Base-by-base conservation (phyloP, 2,888 invertebrate genomes). In the Agrochola lota region DNA sequence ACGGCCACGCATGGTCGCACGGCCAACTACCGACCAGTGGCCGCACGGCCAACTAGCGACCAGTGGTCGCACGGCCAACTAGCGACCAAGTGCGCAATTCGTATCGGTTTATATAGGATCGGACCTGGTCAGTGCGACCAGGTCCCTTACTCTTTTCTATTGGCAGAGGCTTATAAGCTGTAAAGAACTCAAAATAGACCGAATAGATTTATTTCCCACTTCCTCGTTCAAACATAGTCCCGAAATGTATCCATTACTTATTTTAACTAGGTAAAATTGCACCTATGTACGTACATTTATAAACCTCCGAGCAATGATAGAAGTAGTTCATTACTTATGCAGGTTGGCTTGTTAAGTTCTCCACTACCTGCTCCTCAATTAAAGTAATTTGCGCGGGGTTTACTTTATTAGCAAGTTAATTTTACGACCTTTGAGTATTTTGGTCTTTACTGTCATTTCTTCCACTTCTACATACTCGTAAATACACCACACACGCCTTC, bases 311-410 rank as follows among this genome's bases (percentile, higher is more conserved):
- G 77, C 78, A 83, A 23, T 43, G 63, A 79, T 43, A 35, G 30
- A 57, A 62, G 70, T 35, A 67, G 71, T 83, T 77, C 49, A 77
- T 83, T 83, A 83, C 49, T 49, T 60, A 80, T 77, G 80, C 83
- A 80, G 30, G 40, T 69, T 57, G 43, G 67, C 30, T 82, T 66
- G 77, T 60, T 70, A 66, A 55, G 69, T 49, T 23, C 46, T 46
- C 67, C 23, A 35, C 49, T 60, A 69, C 64, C 35, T 57, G 46
- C 55, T 70, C 55, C 55, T 70, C 40, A 83, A 77, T 76, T 82
- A 60, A 75, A 76, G 62, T 81, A 81, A 80, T 75, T 74, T 64
- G 49, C 26, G 46, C 60, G n/a, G 23, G 49, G 55, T 43, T 80
- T 30, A 66, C 69, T 66, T 23, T 69, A 76, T 76, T 77, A 66